A percentile compares a stretch with the other conserved stretches of the same genome.
Evolutionary conservation across 2,113 vertebrate genomes (phyloP).

Genomic region (Corythornis madagascariensis): DNA sequence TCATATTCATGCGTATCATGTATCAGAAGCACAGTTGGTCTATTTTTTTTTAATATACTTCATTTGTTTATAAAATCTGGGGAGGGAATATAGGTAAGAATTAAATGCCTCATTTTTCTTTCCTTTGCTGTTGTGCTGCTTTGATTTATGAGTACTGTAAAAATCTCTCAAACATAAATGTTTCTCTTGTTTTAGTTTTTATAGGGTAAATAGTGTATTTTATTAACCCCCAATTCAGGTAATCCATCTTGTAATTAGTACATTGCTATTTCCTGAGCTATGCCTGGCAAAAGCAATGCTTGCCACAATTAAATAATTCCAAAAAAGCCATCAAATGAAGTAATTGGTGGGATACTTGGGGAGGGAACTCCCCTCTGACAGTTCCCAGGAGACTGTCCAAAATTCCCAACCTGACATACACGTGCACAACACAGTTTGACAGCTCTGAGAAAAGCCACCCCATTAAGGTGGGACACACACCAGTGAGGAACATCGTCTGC

Average conservation of each 20-base stretch:
- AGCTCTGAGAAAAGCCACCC: background rate
- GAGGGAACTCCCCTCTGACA: background rate
- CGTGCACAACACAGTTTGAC: rapidly evolving
- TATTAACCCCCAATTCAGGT: background rate
- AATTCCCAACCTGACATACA: background rate
- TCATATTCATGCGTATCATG: background rate
- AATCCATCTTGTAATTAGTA: background rate
- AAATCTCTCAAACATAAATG: background rate
- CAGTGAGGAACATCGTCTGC: background rate
- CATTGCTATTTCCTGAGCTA: background rate
- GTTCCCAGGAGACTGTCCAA: background rate
- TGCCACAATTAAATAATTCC: background rate
- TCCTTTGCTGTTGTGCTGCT: background rate
- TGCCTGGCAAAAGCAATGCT: background rate
- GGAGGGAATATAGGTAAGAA: background rate
- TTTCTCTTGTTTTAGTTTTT: background rate
- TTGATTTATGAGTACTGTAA: background rate
- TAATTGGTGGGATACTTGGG: background rate
- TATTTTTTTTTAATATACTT: background rate
- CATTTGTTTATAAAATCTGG: slow-evolving; percentile 9
- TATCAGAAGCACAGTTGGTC: background rate
- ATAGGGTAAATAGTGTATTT: background rate
- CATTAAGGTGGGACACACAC: background rate
- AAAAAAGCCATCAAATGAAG: background rate
- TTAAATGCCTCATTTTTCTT: background rate